Percentiles rank a stretch among this genome's conserved stretches.
These are phyloP conservation scores for Panagrolaimus sp. DNA, from an alignment of 1,140 invertebrate genomes.

Conservation along the genomic window DNA sequence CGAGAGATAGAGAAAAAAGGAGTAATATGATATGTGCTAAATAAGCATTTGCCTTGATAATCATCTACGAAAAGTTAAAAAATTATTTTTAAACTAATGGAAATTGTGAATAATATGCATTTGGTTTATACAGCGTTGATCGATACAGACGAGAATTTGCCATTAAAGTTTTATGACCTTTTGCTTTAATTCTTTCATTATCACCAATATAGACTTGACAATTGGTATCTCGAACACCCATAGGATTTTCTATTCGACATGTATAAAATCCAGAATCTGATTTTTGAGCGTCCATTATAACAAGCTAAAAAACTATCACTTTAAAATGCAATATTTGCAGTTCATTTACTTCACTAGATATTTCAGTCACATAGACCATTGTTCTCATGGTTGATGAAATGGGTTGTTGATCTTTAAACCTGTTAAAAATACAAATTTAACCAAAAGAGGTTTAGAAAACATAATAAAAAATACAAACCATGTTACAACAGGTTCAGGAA, in stretches of 20 bases:
- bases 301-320: slow-evolving; percentile 26
- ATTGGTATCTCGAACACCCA: slow-evolving; percentile 29
- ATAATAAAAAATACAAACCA: too few species aligned
- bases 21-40: neutral
- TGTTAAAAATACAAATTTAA: neutral
- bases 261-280: slow-evolving; percentile 33
- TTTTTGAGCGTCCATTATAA: slow-evolving; percentile 37
- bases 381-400: slow-evolving; percentile 17
- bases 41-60: too few species aligned
- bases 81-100: too few species aligned
- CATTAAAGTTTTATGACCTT: slow-evolving; percentile 10
- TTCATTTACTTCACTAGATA: slow-evolving; percentile 30
- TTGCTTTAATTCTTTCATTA: slow-evolving; percentile 14
- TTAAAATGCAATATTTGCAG: neutral
- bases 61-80: too few species aligned
- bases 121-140: neutral
- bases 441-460: too few species aligned
- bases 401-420: slow-evolving; percentile 37
- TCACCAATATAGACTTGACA: slow-evolving; percentile 38
- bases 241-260: slow-evolving; percentile 35
- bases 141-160: slow-evolving; percentile 12
- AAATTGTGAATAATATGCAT: slow-evolving; percentile 8
- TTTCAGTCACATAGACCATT: slow-evolving; percentile 20
- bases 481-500: slow-evolving; percentile 31
- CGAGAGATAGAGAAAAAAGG: neutral